Evolutionary conservation across 2,113 vertebrate species (phyloP).

Genomic region (Otolemur garnettii): DNA sequence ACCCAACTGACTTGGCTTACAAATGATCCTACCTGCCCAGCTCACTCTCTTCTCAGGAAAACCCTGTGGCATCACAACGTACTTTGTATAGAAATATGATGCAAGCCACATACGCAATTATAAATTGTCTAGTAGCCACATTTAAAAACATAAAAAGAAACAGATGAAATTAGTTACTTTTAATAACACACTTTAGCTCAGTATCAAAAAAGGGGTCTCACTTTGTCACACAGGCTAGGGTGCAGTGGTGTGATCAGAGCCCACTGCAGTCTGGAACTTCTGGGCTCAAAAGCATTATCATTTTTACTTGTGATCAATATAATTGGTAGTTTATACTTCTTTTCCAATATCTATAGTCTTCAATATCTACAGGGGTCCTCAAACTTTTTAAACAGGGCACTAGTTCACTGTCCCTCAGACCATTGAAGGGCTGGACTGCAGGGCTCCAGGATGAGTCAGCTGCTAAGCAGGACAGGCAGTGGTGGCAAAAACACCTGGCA

Average conservation of each 20-base stretch:
- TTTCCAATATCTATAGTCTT: neutral
- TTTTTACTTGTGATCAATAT: neutral
- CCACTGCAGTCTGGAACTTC: too few relatives aligned
- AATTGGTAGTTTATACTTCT: neutral
- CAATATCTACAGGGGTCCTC: neutral
- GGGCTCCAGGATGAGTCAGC: too few relatives aligned
- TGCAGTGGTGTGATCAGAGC: too few relatives aligned
- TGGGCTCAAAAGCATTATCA: neutral
- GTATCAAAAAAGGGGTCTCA: neutral
- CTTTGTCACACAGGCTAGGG: too few relatives aligned
- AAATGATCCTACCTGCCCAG: neutral
- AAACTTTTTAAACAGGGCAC: too few relatives aligned
- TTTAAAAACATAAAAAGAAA: conserved; percentile 7
- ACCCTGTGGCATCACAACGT: neutral
- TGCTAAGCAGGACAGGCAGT: too few relatives aligned
- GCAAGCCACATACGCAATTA: neutral
- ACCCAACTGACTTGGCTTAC: too few relatives aligned
- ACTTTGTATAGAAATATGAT: neutral
- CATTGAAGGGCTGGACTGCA: too few relatives aligned
- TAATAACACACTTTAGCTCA: neutral
- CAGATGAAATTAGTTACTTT: neutral
- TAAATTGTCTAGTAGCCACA: neutral
- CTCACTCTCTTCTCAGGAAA: neutral
- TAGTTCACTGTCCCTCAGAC: too few relatives aligned
- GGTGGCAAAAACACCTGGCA: too few relatives aligned